Evolutionary conservation across 2,888 invertebrate species (phyloP).

Genomic region (Dryobota labecula): DNA sequence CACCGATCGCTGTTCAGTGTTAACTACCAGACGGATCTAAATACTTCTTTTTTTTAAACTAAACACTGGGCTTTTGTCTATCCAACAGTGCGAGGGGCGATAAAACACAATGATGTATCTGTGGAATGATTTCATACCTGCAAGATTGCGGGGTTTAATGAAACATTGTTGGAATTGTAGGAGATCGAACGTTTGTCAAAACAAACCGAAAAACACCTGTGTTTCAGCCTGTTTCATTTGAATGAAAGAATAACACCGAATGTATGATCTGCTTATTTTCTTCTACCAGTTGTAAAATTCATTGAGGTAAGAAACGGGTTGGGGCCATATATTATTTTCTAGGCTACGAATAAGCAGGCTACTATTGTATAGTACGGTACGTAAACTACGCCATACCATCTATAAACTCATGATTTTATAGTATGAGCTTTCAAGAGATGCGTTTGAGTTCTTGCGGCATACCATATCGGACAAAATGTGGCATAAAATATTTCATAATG

Average conservation of each 20-base stretch:
- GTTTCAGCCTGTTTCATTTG: slow-evolving; percentile 22
- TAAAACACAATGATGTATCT: slow-evolving; percentile 74
- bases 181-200: slow-evolving; percentile 60
- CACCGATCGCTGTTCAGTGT: slow-evolving; percentile 83
- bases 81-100: slow-evolving; percentile 75
- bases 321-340: slow-evolving; percentile 32
- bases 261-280: slow-evolving; percentile 63
- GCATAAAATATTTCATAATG: slow-evolving; percentile 40
- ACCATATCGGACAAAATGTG: slow-evolving; percentile 30
- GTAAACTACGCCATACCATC: slow-evolving; percentile 44
- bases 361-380: slow-evolving; percentile 47
- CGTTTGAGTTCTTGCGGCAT: slow-evolving; percentile 41
- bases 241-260: slow-evolving; percentile 49
- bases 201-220: slow-evolving; percentile 60
- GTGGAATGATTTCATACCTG: slow-evolving; percentile 60
- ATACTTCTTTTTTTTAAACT: slow-evolving; percentile 82
- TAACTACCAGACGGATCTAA: slow-evolving; percentile 78
- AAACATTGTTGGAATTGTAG: slow-evolving; percentile 62
- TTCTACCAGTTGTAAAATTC: slow-evolving; percentile 54
- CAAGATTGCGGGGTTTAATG: slow-evolving; percentile 40
- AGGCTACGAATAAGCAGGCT: slow-evolving; percentile 39
- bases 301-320: slow-evolving; percentile 54
- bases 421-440: slow-evolving; percentile 43
- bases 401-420: slow-evolving; percentile 53
- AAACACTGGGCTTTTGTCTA: slow-evolving; percentile 87